phyloP scores from a whole-genome alignment of 2,797 vertebrate species.

The Taenioides sp. region DNA sequence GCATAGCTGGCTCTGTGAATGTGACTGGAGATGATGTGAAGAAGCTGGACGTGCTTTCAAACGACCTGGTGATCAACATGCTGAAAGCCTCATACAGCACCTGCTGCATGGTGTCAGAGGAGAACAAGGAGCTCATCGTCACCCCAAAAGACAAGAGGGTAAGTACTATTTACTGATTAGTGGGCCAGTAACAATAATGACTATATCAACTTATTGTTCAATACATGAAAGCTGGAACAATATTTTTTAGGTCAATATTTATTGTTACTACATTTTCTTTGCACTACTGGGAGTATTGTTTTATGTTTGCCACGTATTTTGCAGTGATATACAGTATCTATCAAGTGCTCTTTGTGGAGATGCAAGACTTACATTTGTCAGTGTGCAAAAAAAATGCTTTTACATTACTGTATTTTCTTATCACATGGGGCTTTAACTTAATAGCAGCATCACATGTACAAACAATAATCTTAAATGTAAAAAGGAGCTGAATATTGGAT shows the following conservation, averaged over 20 bases:
- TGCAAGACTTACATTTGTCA: too few relatives aligned
- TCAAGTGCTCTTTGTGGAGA: not conserved
- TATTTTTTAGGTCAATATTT: too few relatives aligned
- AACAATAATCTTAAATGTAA: not conserved
- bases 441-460: not conserved
- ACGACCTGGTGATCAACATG: slow-evolving; percentile 93
- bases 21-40: slow-evolving; percentile 96
- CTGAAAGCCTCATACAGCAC: slow-evolving; percentile 91
- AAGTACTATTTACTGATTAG: not conserved
- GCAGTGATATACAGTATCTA: too few relatives aligned
- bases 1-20: slow-evolving; percentile 88
- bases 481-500: not conserved
- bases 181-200: not conserved
- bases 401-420: too few relatives aligned
- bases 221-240: too few relatives aligned
- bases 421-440: not conserved
- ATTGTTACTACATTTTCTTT: not conserved
- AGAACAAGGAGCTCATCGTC: slow-evolving; percentile 89
- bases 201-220: too few relatives aligned
- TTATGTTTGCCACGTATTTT: too few relatives aligned
- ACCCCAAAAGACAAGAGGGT: slow-evolving; percentile 86
- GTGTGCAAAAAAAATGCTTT: too few relatives aligned
- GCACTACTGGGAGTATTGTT: too few relatives aligned
- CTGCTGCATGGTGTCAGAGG: slow-evolving; percentile 91
- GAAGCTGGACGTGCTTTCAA: slow-evolving; percentile 94